phyloP scores from a whole-genome alignment of 1,140 invertebrate genomes.

The Zaprionus lachaisei region DNA sequence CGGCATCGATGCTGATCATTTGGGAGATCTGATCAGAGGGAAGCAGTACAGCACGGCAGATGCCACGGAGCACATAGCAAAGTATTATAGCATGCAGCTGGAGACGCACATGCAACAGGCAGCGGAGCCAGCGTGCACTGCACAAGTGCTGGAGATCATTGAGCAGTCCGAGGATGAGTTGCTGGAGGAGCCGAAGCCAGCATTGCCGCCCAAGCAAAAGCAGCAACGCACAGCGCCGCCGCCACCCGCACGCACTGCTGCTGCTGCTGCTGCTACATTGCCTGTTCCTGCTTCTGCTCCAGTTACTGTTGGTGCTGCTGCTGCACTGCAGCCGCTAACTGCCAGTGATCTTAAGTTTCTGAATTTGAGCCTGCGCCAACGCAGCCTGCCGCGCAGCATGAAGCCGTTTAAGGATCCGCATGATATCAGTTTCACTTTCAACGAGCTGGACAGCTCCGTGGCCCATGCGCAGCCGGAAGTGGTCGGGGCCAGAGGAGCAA shows the following conservation, averaged over 20 bases:
- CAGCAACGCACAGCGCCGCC: conserved; percentile 60
- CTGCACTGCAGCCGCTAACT: conserved; percentile 65
- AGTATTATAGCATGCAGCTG: conserved; percentile 57
- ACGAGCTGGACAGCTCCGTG: conserved; percentile 56
- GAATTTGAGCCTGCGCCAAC: conserved; percentile 79
- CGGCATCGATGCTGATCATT: conserved; percentile 80
- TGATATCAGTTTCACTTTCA: conserved; percentile 84
- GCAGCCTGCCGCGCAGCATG: conserved; percentile 78
- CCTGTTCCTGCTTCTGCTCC: conserved; percentile 1
- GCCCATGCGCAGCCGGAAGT: conserved; percentile 36
- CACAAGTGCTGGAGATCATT: conserved; percentile 71
- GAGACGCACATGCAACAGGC: conserved; percentile 33
- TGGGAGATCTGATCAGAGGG: conserved; percentile 72
- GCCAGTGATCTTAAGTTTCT: conserved; percentile 81
- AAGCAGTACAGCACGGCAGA: conserved; percentile 65
- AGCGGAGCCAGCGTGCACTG: conserved; percentile 24
- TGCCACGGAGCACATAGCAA: conserved; percentile 66
- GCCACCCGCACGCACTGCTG: conserved; percentile 45
- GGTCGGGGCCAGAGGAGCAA: conserved; percentile 37
- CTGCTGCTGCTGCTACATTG: background rate
- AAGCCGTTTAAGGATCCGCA: conserved; percentile 83
- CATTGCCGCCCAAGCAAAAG: conserved; percentile 75
- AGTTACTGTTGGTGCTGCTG: background rate
- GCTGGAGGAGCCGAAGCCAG: conserved; percentile 61
- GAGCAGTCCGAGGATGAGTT: conserved; percentile 60